phyloP scores from a whole-genome alignment of 2,888 invertebrate species.

The Drosophila picticornis region DNA sequence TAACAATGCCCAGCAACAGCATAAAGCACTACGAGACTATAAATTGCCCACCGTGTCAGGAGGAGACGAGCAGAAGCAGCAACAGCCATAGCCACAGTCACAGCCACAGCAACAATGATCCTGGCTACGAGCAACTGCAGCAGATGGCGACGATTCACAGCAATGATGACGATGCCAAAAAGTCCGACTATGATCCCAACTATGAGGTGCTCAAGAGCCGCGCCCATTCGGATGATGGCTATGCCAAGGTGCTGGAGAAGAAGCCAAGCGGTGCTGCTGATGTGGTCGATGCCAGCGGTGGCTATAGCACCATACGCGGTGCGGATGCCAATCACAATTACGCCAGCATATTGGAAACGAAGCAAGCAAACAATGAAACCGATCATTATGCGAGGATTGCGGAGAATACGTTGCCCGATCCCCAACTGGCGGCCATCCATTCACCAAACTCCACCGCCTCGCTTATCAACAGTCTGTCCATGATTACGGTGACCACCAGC shows the following conservation, averaged over 20 bases:
- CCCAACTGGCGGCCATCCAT: slow-evolving; percentile 60
- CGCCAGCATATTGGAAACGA: slow-evolving; percentile 84
- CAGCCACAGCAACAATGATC: slow-evolving; percentile 87
- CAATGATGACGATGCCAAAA: slow-evolving; percentile 71
- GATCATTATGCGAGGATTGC: slow-evolving; percentile 82
- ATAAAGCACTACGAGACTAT: slow-evolving; percentile 83
- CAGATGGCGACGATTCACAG: slow-evolving; percentile 45
- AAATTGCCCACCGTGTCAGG: slow-evolving; percentile 76
- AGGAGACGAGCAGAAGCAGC: slow-evolving; percentile 77
- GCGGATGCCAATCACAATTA: slow-evolving; percentile 82
- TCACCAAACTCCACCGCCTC: slow-evolving; percentile 71
- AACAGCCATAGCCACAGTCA: slow-evolving; percentile 61
- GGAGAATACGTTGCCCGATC: slow-evolving; percentile 48
- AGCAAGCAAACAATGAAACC: slow-evolving; percentile 59
- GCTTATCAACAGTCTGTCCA: slow-evolving; percentile 62
- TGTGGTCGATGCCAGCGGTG: slow-evolving; percentile 72
- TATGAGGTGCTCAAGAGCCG: slow-evolving; percentile 90
- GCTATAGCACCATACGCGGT: slow-evolving; percentile 84
- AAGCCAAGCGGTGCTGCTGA: slow-evolving; percentile 66
- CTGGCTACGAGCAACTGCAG: slow-evolving; percentile 90
- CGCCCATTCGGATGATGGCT: slow-evolving; percentile 84
- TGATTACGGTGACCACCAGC: slow-evolving; percentile 77
- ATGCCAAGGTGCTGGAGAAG: slow-evolving; percentile 85
- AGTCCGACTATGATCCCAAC: slow-evolving; percentile 90
- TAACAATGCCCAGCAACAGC: slow-evolving; percentile 50